Evolutionary conservation across 2,113 vertebrate species (phyloP).

Genomic region (Notarius quadriscutis): DNA sequence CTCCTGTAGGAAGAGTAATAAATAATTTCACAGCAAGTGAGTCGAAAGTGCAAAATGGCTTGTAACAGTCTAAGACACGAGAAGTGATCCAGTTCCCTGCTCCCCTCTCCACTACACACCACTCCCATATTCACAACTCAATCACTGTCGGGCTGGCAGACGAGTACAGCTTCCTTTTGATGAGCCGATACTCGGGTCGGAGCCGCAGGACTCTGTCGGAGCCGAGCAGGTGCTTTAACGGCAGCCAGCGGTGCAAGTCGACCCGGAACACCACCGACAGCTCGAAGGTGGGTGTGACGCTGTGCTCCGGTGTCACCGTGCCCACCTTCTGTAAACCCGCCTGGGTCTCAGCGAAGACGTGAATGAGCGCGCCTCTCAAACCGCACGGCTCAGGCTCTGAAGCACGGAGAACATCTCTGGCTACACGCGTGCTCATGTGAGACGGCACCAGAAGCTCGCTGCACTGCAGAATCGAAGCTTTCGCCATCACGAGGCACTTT

Average conservation of each 20-base stretch:
- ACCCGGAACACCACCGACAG: slow-evolving; percentile 69
- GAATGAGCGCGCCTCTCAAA: slow-evolving; percentile 71
- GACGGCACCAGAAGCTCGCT: slow-evolving; percentile 70
- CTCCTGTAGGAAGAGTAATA: not conserved
- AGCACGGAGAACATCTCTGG: slow-evolving; percentile 63
- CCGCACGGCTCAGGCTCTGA: slow-evolving; percentile 74
- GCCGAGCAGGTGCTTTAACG: slow-evolving; percentile 66
- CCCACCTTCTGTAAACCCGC: slow-evolving; percentile 61
- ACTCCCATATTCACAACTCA: slow-evolving; percentile 36
- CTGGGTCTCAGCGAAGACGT: slow-evolving; percentile 65
- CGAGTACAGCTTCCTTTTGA: slow-evolving; percentile 79
- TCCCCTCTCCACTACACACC: not conserved
- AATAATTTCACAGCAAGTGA: not conserved
- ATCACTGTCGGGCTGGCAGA: slow-evolving; percentile 72
- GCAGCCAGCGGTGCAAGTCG: slow-evolving; percentile 63
- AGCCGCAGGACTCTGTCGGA: slow-evolving; percentile 67
- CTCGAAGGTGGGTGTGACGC: slow-evolving; percentile 74
- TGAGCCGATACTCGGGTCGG: slow-evolving; percentile 70
- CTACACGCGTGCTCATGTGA: slow-evolving; percentile 64
- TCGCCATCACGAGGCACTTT: slow-evolving; percentile 68
- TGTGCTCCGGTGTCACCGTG: slow-evolving; percentile 55
- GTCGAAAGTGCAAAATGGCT: slow-evolving; percentile 30
- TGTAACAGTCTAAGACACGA: not conserved
- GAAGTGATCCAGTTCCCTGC: not conserved
- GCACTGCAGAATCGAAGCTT: slow-evolving; percentile 66